A percentile compares a stretch with the other conserved stretches of the same genome.
Conservation (phyloP, 2,113 vertebrate species). For the Bubo blakistoni region DNA sequence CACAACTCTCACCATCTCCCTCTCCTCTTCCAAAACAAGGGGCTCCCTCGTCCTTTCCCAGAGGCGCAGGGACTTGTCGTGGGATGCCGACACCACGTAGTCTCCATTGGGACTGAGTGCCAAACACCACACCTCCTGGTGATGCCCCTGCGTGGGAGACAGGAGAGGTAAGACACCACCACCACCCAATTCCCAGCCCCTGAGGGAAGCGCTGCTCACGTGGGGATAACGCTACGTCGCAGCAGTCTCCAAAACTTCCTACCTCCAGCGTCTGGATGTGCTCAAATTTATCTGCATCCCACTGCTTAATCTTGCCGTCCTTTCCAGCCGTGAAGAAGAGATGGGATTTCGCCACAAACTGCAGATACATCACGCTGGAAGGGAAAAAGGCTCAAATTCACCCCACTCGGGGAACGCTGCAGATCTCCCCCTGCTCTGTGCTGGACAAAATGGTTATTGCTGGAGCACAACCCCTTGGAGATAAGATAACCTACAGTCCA, state of each 20-base stretch:
- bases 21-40: conserved; percentile 93
- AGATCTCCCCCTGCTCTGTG: background rate
- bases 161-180: background rate
- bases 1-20: conserved; percentile 84
- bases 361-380: conserved; percentile 92
- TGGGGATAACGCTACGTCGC: background rate
- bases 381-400: background rate
- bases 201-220: background rate
- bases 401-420: background rate
- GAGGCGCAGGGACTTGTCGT: conserved; percentile 94
- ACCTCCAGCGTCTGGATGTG: conserved; percentile 95
- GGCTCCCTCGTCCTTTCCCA: conserved; percentile 95
- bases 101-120: conserved; percentile 92
- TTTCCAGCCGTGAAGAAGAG: conserved; percentile 98
- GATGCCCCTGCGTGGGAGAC: conserved; percentile 82
- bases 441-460: background rate
- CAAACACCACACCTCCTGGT: conserved; percentile 93
- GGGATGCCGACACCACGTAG: conserved; percentile 89
- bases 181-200: background rate
- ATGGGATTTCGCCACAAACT: conserved; percentile 94
- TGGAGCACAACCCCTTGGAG: background rate
- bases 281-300: conserved; percentile 97
- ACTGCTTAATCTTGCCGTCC: conserved; percentile 94
- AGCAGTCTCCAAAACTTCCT: conserved; percentile 7
- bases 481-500: background rate